Percentiles rank a stretch among this genome's conserved stretches.
Conservation (phyloP, 2,113 vertebrate genomes). For the Sclerurus mexicanus region DNA sequence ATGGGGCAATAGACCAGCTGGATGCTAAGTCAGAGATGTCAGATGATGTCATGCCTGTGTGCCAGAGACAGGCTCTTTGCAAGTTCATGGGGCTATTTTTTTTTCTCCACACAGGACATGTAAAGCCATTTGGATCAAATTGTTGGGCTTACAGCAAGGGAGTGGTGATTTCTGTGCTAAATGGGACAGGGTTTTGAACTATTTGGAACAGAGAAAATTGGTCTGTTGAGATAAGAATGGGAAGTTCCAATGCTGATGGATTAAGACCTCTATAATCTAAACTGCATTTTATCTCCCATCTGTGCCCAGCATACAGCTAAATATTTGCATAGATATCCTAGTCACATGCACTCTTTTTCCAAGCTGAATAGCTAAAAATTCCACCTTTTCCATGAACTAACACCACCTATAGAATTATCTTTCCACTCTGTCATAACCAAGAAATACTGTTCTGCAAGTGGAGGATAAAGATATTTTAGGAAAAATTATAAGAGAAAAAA, state of each 20-base stretch:
- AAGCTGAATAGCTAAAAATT: background rate
- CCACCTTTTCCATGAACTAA: background rate
- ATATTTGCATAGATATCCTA: background rate
- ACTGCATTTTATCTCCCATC: background rate
- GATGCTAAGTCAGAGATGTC: background rate
- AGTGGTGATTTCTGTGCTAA: background rate
- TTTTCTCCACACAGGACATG: background rate
- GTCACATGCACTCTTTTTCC: background rate
- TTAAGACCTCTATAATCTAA: background rate
- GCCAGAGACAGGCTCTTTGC: background rate
- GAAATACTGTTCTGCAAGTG: background rate
- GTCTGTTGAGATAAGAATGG: background rate
- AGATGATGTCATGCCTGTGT: background rate
- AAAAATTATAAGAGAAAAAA: background rate
- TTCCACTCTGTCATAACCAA: background rate
- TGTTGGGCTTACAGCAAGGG: background rate
- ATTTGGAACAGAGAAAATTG: background rate
- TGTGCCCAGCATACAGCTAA: background rate
- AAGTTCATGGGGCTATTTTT: background rate
- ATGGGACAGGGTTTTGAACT: background rate
- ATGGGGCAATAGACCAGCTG: background rate
- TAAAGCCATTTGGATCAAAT: background rate
- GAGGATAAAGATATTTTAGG: background rate
- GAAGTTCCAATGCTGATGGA: background rate
- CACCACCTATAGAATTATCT: background rate